A percentile compares a stretch with the other conserved stretches of the same genome.
Evolutionary conservation across 2,113 vertebrate genomes (phyloP).

Genomic region (Ellobius talpinus): DNA sequence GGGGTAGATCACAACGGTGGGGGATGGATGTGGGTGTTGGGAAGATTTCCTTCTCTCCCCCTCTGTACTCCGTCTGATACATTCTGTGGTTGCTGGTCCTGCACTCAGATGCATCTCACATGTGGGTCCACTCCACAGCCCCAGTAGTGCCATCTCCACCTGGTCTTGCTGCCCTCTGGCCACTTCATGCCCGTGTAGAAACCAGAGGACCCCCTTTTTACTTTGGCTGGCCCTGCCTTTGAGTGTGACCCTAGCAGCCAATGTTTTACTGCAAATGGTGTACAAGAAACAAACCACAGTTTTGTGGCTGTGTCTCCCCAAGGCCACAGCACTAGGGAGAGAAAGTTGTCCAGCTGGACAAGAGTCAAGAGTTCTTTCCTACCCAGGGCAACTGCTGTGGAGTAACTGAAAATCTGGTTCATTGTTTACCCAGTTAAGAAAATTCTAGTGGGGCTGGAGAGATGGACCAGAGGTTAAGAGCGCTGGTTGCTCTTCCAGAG

Average conservation of each 20-base stretch:
- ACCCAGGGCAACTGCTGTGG: background rate
- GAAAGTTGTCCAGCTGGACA: background rate
- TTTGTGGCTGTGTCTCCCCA: background rate
- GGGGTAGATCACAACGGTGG: background rate
- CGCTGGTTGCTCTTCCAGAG: no score
- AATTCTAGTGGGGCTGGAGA: no score
- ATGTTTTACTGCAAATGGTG: background rate
- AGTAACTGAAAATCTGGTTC: background rate
- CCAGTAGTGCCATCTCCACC: no score
- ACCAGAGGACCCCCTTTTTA: no score
- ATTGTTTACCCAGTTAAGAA: background rate
- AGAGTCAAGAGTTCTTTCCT: background rate
- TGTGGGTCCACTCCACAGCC: no score
- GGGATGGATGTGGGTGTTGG: background rate
- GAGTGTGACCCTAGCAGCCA: background rate
- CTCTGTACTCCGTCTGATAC: background rate
- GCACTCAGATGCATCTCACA: background rate
- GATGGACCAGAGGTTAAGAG: no score
- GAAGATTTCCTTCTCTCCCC: background rate
- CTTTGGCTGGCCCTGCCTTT: background rate
- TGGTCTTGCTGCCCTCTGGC: background rate
- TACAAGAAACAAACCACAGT: background rate
- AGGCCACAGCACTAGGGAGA: background rate
- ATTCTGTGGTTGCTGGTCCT: background rate
- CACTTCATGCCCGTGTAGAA: background rate